These are phyloP conservation scores for Gymnothorax javanicus DNA, from an alignment of 2,797 vertebrate genomes.

Conservation along the genomic window DNA sequence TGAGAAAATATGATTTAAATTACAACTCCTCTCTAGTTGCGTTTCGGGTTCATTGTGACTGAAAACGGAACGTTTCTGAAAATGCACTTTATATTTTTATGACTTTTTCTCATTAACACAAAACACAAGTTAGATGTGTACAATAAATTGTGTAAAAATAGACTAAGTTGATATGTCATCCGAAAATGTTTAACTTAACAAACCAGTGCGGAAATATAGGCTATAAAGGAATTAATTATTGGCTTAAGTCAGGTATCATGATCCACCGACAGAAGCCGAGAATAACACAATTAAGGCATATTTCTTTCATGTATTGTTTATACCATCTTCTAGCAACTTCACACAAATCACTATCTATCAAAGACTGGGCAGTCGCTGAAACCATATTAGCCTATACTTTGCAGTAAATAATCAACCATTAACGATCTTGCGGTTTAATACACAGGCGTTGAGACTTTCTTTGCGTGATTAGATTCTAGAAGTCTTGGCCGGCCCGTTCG, in stretches of 20 bases:
- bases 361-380: background rate
- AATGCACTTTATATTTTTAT: background rate
- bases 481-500: too few relatives aligned
- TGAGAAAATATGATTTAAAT: conserved; percentile 66
- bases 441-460: background rate
- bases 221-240: too few relatives aligned
- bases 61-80: background rate
- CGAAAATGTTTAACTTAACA: too few relatives aligned
- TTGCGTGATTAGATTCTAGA: background rate
- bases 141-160: too few relatives aligned
- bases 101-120: background rate
- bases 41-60: conserved; percentile 5
- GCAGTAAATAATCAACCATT: background rate
- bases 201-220: too few relatives aligned
- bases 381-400: background rate
- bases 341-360: background rate
- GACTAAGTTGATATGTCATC: too few relatives aligned
- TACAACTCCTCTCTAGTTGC: conserved; percentile 45
- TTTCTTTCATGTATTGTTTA: background rate
- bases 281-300: background rate
- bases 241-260: too few relatives aligned
- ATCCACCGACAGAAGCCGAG: background rate
- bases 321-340: too few relatives aligned
- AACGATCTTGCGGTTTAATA: background rate
- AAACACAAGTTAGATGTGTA: background rate